Conservation (phyloP, 2,888 invertebrate genomes). For the Nephrotoma flavescens region DNA sequence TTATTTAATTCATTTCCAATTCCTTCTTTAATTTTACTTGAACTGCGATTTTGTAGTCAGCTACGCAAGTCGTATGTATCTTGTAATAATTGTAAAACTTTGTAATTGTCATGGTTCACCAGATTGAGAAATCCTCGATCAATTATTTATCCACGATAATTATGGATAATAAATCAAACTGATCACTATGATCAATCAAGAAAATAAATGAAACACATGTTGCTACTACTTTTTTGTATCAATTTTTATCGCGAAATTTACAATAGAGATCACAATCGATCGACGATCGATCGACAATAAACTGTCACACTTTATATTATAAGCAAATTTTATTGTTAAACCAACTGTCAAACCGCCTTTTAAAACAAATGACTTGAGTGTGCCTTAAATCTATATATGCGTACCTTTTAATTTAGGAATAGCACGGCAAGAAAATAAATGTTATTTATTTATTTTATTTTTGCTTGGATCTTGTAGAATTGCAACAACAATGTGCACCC, state of each 20-base stretch:
- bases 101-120: not conserved
- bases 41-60: too few relatives aligned
- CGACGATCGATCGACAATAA: not conserved
- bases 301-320: not conserved
- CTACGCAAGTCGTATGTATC: not conserved
- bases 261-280: not conserved
- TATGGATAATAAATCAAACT: not conserved
- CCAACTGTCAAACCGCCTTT: not conserved
- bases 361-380: not conserved
- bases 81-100: not conserved
- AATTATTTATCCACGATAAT: not conserved
- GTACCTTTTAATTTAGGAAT: not conserved
- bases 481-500: not conserved
- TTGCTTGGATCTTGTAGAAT: not conserved
- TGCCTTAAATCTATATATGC: not conserved
- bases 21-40: too few relatives aligned
- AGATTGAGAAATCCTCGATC: not conserved
- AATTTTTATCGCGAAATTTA: not conserved
- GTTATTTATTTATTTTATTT: not conserved
- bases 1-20: too few relatives aligned
- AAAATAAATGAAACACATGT: not conserved
- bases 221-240: not conserved
- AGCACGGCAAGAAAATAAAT: not conserved
- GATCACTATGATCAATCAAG: not conserved
- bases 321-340: not conserved